These are phyloP conservation scores for Drosophila erecta DNA, from an alignment of 1,140 invertebrate species.

Conservation along the genomic window DNA sequence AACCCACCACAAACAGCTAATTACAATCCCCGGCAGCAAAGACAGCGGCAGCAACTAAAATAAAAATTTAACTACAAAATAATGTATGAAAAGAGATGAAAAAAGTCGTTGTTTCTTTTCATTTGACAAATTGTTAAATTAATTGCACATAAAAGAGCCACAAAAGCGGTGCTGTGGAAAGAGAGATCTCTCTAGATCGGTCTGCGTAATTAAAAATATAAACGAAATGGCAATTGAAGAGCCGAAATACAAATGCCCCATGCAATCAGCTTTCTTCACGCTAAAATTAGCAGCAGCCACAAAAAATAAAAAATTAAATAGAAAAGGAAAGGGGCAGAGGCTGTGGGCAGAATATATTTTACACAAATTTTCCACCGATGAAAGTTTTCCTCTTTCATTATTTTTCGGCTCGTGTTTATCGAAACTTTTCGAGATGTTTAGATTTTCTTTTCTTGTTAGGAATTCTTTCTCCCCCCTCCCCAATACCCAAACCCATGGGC, in stretches of 20 bases:
- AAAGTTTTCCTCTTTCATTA: conserved; percentile 35
- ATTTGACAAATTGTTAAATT: conserved; percentile 60
- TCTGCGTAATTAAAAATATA: conserved; percentile 48
- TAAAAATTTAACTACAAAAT: conserved; percentile 55
- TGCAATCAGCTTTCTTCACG: conserved; percentile 41
- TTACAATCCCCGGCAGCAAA: conserved; percentile 23
- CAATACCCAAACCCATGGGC: conserved; percentile 1
- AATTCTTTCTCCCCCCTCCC: not conserved
- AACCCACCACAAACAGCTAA: conserved; percentile 49
- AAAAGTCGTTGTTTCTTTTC: conserved; percentile 35
- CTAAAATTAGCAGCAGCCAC: conserved; percentile 35
- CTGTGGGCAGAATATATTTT: conserved; percentile 29
- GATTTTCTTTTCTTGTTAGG: conserved; percentile 36
- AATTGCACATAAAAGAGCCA: conserved; percentile 60
- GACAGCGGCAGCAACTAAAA: conserved; percentile 31
- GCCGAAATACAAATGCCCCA: conserved; percentile 28
- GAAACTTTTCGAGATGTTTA: conserved; percentile 21
- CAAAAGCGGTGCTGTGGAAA: not conserved
- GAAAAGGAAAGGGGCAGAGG: conserved; percentile 1
- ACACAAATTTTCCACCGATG: conserved; percentile 39
- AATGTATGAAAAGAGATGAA: conserved; percentile 27
- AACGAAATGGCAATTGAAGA: conserved; percentile 46
- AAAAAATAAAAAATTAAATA: not conserved
- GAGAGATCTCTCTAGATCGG: conserved; percentile 13
- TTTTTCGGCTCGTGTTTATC: conserved; percentile 39